Base-by-base conservation (phyloP, 2,797 vertebrate species). In the Lacerta viridis region DNA sequence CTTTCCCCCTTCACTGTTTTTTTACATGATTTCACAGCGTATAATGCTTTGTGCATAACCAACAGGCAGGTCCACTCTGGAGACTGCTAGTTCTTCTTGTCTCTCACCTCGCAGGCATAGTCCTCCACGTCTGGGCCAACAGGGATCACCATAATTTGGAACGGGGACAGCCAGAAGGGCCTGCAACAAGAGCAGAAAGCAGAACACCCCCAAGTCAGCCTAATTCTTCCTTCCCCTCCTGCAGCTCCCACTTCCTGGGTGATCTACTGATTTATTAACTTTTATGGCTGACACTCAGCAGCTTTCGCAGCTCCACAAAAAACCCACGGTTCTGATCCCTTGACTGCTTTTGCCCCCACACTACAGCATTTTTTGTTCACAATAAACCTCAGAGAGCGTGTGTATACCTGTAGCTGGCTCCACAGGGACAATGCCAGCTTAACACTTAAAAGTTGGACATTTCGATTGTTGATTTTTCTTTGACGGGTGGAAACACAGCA, bases 141-240 rank as follows among this genome's bases (percentile, higher is more conserved):
- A 33, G 98, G 98, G 86, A 99, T 95, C 23, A 99, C 98, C 93
- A 98, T 97, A 76, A 98, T 95, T 95, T 99, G 99, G 33, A 95
- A 96, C 0, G 99, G 99, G 15, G 98, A 99, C 86, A 99, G 92
- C 98, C 99, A 99, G 86, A 99, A 94, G 0, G 99, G 98, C 98
- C 99, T 99, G 91, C 29, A 43, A 78, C 0, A 66, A 87, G 1
- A 79, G 11, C 66, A 11, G 3, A 36, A 13, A 36, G 71, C 27
- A 72, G 55, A 41, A 71, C 5, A 88, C 1, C 55, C 29, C 66
- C 59, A 46, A 43, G 27, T 5, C 0, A 39, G 41, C 29, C 29
- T 13, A 18, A 10, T 9, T 68, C 39, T 15, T 7, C 7, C 8
- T n/a, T 43, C 6, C 29, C 7, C 25, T 64, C 25, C 25, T 6